Percentiles rank a stretch among this genome's conserved stretches.
Conservation (phyloP, 2,888 invertebrate species). For the Xylocampa areola region DNA sequence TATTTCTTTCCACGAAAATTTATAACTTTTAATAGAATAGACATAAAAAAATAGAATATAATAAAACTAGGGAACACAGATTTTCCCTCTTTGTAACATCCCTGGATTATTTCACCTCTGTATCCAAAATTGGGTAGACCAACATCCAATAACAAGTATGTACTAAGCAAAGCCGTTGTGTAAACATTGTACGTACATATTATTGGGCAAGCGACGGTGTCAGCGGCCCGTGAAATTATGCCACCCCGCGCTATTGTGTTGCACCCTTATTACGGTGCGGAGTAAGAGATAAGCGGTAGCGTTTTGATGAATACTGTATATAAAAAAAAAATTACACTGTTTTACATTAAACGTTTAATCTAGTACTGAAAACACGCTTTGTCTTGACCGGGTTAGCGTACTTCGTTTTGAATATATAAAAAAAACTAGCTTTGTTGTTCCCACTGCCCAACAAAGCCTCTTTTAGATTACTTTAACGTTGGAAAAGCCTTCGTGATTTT, state of each 20-base stretch:
- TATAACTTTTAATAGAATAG: too few species aligned
- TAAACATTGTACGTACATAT: conserved; percentile 79
- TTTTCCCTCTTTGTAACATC: not conserved
- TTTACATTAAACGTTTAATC: too few species aligned
- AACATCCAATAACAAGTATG: conserved; percentile 33
- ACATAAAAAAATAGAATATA: too few species aligned
- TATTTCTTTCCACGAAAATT: too few species aligned
- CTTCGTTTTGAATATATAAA: too few species aligned
- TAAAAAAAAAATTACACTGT: not conserved
- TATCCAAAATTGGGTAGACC: conserved; percentile 19
- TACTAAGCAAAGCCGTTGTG: conserved; percentile 69
- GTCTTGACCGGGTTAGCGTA: too few species aligned
- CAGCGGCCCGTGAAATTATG: conserved; percentile 84
- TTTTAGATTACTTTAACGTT: too few species aligned
- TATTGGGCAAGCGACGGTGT: conserved; percentile 75
- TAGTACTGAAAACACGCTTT: too few species aligned
- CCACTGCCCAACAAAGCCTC: too few species aligned
- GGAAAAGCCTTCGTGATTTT: too few species aligned
- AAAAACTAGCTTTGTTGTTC: too few species aligned
- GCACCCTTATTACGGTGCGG: conserved; percentile 68
- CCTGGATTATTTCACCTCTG: conserved; percentile 7
- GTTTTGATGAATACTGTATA: conserved; percentile 23
- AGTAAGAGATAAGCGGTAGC: conserved; percentile 50
- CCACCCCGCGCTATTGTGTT: conserved; percentile 78
- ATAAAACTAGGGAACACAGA: too few species aligned